Evolutionary conservation across 1,140 invertebrate species (phyloP).

Genomic region (Eriosoma lanigerum): DNA sequence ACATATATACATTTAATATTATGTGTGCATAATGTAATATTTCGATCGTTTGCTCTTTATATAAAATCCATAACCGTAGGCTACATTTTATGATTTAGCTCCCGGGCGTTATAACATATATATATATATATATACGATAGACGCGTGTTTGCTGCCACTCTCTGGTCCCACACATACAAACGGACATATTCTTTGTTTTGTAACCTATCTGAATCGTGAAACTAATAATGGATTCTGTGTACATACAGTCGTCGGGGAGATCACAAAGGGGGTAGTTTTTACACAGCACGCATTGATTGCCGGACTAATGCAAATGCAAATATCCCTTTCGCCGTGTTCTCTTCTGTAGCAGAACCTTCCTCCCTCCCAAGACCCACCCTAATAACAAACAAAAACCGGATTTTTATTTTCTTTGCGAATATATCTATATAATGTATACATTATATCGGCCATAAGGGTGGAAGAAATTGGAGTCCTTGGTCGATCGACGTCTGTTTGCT

Average conservation of each 20-base stretch:
- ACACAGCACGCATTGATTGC: background rate
- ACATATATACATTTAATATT: background rate
- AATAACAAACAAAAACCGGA: background rate
- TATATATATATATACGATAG: background rate
- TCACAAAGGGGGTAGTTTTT: constrained; percentile 35
- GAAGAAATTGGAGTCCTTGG: background rate
- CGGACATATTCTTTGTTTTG: constrained; percentile 35
- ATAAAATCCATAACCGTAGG: constrained; percentile 25
- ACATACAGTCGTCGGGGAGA: background rate
- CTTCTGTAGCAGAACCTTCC: background rate
- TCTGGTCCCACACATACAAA: too few species aligned
- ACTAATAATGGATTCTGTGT: constrained; percentile 41
- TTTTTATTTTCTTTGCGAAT: background rate
- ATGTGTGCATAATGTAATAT: background rate
- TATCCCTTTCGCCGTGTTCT: background rate
- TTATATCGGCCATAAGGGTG: too few species aligned
- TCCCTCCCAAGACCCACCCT: background rate
- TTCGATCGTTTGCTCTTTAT: background rate
- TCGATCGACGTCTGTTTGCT: background rate
- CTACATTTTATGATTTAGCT: background rate
- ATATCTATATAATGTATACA: too few species aligned
- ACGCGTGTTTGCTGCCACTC: background rate
- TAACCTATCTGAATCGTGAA: constrained; percentile 27
- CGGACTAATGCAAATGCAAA: constrained; percentile 5
- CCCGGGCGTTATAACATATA: background rate